Conservation (phyloP, 2,888 invertebrate species). For the Lasioglossum morio region DNA sequence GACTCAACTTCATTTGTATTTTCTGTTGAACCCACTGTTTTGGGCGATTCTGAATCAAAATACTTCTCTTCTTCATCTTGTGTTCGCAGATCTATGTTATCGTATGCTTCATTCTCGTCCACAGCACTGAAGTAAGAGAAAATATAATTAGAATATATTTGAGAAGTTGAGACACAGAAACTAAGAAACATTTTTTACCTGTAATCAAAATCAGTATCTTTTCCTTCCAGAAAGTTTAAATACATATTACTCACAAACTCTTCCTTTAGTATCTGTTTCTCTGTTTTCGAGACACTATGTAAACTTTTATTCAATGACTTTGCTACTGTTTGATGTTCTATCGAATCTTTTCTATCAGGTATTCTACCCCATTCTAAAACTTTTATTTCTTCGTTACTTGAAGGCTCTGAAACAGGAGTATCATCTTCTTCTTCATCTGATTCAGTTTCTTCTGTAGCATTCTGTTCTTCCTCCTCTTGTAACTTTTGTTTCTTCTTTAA, state of each 20-base stretch:
- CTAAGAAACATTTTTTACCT: slow-evolving; percentile 79
- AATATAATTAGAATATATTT: slow-evolving; percentile 9
- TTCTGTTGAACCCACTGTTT: slow-evolving; percentile 80
- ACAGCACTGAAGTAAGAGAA: slow-evolving; percentile 86
- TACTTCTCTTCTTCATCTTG: slow-evolving; percentile 96
- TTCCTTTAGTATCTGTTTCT: slow-evolving; percentile 89
- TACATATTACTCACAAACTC: slow-evolving; percentile 95
- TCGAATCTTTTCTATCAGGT: slow-evolving; percentile 66
- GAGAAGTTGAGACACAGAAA: neutral
- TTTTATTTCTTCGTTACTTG: slow-evolving; percentile 50
- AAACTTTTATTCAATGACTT: slow-evolving; percentile 70
- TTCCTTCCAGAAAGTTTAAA: slow-evolving; percentile 92
- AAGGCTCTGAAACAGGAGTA: slow-evolving; percentile 54
- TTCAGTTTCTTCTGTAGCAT: slow-evolving; percentile 84
- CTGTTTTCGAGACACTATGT: slow-evolving; percentile 76
- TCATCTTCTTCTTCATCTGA: slow-evolving; percentile 77
- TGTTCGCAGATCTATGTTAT: slow-evolving; percentile 89
- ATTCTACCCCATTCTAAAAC: slow-evolving; percentile 79
- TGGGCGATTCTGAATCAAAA: slow-evolving; percentile 93
- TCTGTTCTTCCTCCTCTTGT: slow-evolving; percentile 87
- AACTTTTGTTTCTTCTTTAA: slow-evolving; percentile 87
- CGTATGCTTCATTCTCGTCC: slow-evolving; percentile 93
- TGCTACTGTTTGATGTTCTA: slow-evolving; percentile 30
- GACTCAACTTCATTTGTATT: slow-evolving; percentile 74
- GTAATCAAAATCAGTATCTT: slow-evolving; percentile 94